Conservation (phyloP, 2,113 vertebrate genomes). For the Sander vitreus region DNA sequence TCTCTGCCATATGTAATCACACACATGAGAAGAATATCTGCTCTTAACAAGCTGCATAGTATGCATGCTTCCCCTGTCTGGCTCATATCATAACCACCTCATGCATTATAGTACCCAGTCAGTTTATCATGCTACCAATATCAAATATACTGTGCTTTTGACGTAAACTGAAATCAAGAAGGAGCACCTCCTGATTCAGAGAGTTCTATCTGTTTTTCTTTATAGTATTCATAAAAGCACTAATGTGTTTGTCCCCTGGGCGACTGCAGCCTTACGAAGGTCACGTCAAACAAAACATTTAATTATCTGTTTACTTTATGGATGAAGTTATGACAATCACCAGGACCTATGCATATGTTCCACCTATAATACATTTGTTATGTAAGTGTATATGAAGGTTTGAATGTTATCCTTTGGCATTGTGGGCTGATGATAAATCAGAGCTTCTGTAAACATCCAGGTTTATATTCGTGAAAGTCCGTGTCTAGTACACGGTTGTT, state of each 20-base stretch:
- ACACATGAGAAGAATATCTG: background rate
- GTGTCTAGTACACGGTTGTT: constrained; percentile 32
- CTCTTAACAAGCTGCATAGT: background rate
- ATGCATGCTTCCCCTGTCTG: constrained; percentile 32
- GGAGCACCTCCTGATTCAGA: background rate
- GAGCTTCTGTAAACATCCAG: constrained; percentile 53
- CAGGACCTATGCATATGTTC: constrained; percentile 11
- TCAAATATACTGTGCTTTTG: background rate
- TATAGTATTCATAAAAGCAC: background rate
- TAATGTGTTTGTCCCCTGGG: constrained; percentile 16
- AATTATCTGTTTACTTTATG: constrained; percentile 53
- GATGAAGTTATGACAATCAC: constrained; percentile 23
- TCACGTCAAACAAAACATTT: constrained; percentile 52
- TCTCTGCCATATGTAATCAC: background rate
- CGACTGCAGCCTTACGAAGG: background rate
- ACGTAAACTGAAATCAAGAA: background rate
- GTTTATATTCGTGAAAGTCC: constrained; percentile 41
- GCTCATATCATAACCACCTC: constrained; percentile 32
- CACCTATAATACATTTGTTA: constrained; percentile 41
- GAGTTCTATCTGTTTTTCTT: background rate
- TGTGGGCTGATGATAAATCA: constrained; percentile 27
- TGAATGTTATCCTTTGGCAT: constrained; percentile 14
- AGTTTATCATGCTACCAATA: background rate
- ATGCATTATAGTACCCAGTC: background rate
- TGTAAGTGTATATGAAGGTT: constrained; percentile 56